These are phyloP conservation scores for Drosophila pallidifrons DNA, from an alignment of 1,140 invertebrate genomes.

Conservation along the genomic window DNA sequence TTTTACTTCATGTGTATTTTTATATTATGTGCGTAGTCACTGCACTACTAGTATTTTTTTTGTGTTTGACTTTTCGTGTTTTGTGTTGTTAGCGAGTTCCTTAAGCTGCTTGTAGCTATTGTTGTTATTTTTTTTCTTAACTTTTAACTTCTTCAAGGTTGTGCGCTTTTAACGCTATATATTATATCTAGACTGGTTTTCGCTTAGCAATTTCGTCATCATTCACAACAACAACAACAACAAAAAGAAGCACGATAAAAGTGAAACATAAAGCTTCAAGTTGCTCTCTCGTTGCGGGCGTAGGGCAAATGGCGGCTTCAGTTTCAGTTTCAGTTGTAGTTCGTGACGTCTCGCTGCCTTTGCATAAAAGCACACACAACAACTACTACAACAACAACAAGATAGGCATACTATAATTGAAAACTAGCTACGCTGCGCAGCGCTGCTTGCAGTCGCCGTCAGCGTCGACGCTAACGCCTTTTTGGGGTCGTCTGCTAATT, in stretches of 20 bases:
- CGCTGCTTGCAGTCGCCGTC: slow-evolving; percentile 23
- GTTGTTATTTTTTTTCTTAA: slow-evolving; percentile 40
- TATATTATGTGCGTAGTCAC: slow-evolving; percentile 34
- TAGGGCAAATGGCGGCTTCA: slow-evolving; percentile 20
- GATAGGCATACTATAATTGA: slow-evolving; percentile 55
- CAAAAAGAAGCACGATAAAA: slow-evolving; percentile 33
- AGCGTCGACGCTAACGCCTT: slow-evolving; percentile 13
- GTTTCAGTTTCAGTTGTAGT: slow-evolving; percentile 32
- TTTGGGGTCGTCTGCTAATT: slow-evolving; percentile 53
- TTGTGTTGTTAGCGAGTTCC: slow-evolving; percentile 52
- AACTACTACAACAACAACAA: slow-evolving; percentile 7
- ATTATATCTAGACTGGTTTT: slow-evolving; percentile 80
- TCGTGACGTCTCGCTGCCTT: slow-evolving; percentile 65
- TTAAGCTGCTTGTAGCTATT: slow-evolving; percentile 46
- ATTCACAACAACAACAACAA: slow-evolving; percentile 34
- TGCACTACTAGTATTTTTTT: slow-evolving; percentile 36
- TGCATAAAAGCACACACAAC: slow-evolving; percentile 34
- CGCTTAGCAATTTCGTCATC: slow-evolving; percentile 79
- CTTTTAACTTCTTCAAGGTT: slow-evolving; percentile 78
- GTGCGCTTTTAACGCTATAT: slow-evolving; percentile 53
- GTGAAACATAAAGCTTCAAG: slow-evolving; percentile 40
- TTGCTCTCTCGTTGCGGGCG: slow-evolving; percentile 31
- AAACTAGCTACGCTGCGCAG: slow-evolving; percentile 31
- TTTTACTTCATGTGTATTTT: slow-evolving; percentile 10
- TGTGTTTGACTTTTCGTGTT: slow-evolving; percentile 42